Evolutionary conservation across 2,888 invertebrate genomes (phyloP).

Genomic region (Drosophila mayaguana): DNA sequence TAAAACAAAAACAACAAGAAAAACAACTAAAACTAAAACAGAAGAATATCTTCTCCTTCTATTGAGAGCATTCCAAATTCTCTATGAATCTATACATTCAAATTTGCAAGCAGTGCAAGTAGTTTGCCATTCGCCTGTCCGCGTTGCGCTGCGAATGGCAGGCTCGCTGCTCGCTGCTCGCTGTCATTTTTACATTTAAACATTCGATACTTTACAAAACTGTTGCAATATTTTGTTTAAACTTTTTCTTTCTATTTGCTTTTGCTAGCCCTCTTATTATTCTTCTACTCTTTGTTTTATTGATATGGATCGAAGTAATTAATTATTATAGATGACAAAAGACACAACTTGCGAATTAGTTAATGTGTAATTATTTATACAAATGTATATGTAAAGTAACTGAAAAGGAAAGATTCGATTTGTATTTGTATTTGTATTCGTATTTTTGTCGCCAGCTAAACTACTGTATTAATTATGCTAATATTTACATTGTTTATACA

Average conservation of each 20-base stretch:
- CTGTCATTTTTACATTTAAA: too few relatives aligned
- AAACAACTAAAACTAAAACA: conserved; percentile 12
- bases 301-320: conserved; percentile 62
- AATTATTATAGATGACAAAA: conserved; percentile 50
- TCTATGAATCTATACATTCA: conserved; percentile 14
- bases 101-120: conserved; percentile 46
- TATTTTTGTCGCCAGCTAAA: conserved; percentile 74
- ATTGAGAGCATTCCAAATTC: conserved; percentile 63
- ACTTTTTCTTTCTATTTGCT: conserved; percentile 37
- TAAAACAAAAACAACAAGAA: conserved; percentile 15
- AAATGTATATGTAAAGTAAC: conserved; percentile 65
- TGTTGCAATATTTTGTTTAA: conserved; percentile 69
- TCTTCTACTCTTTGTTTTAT: conserved; percentile 56
- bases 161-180: too few relatives aligned
- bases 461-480: conserved; percentile 79
- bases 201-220: conserved; percentile 57
- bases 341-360: conserved; percentile 57
- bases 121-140: conserved; percentile 19
- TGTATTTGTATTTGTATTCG: conserved; percentile 56
- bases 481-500: conserved; percentile 76
- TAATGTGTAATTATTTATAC: conserved; percentile 68
- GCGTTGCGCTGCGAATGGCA: conserved; percentile 35
- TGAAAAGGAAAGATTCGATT: conserved; percentile 41
- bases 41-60: conserved; percentile 37
- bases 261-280: conserved; percentile 32